phyloP scores from a whole-genome alignment of 2,797 vertebrate species.

The Melanotaenia boesemani region DNA sequence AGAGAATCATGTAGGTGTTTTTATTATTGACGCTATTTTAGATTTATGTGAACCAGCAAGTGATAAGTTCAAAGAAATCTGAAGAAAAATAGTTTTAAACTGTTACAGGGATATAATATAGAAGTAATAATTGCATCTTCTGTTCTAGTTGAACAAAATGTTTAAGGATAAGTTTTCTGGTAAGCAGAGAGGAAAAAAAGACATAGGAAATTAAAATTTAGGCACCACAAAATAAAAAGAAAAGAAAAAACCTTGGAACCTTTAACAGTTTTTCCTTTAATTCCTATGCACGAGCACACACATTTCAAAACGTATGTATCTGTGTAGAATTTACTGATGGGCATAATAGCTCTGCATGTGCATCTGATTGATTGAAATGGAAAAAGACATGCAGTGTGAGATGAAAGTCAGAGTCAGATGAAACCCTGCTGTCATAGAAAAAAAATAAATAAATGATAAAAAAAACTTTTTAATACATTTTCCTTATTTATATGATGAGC shows the following conservation, averaged over 20 bases:
- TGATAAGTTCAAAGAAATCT: conserved; percentile 38
- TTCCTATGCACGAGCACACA: no score
- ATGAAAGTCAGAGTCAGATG: conserved; percentile 51
- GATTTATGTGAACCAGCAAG: conserved; percentile 33
- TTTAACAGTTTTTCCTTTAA: no score
- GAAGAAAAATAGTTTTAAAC: background rate
- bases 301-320: no score
- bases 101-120: background rate
- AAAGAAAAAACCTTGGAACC: no score
- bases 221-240: no score
- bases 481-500: conserved; percentile 20
- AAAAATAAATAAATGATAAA: background rate
- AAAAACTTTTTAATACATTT: conserved; percentile 24
- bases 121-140: no score
- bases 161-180: no score
- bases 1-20: conserved; percentile 29
- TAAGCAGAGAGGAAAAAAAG: no score
- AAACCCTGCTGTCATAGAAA: conserved; percentile 30
- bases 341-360: conserved; percentile 49
- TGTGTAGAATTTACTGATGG: conserved; percentile 41
- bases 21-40: conserved; percentile 49
- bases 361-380: conserved; percentile 62
- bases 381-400: conserved; percentile 57
- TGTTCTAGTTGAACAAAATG: no score
- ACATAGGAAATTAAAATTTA: no score